Percentiles rank a stretch among this genome's conserved stretches.
Conservation (phyloP, 2,113 vertebrate species). For the Murina feae region DNA sequence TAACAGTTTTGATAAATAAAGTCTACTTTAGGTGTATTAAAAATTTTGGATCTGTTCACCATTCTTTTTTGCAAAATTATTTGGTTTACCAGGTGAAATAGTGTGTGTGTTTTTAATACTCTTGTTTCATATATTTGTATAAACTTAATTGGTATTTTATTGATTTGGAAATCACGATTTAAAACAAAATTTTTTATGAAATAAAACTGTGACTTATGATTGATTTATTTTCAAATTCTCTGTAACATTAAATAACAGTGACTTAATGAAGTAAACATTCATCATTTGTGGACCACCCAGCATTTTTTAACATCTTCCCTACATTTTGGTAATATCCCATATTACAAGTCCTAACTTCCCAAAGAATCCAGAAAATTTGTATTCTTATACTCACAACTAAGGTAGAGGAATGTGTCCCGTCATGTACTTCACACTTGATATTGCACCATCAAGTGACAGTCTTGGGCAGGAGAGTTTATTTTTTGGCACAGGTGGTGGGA, state of each 20-base stretch:
- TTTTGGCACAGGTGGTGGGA: neutral
- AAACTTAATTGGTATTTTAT: neutral
- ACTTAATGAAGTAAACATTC: constrained; percentile 26
- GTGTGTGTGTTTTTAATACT: neutral
- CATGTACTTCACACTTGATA: neutral
- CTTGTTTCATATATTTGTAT: neutral
- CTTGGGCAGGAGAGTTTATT: neutral
- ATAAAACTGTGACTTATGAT: neutral
- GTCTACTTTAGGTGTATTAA: neutral
- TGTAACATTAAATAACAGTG: neutral
- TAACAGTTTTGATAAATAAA: neutral
- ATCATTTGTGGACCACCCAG: neutral
- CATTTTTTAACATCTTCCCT: neutral
- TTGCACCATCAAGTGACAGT: neutral
- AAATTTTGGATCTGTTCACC: neutral
- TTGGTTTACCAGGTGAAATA: neutral
- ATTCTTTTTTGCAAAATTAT: neutral
- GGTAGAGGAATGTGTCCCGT: neutral
- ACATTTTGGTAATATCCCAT: neutral
- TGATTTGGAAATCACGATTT: constrained; percentile 16
- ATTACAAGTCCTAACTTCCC: neutral
- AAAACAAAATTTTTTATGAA: constrained; percentile 19
- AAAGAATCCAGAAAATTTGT: neutral
- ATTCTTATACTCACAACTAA: neutral
- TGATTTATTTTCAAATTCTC: neutral